Conservation (phyloP, 2,113 vertebrate genomes). For the Elaphurus davidianus region DNA sequence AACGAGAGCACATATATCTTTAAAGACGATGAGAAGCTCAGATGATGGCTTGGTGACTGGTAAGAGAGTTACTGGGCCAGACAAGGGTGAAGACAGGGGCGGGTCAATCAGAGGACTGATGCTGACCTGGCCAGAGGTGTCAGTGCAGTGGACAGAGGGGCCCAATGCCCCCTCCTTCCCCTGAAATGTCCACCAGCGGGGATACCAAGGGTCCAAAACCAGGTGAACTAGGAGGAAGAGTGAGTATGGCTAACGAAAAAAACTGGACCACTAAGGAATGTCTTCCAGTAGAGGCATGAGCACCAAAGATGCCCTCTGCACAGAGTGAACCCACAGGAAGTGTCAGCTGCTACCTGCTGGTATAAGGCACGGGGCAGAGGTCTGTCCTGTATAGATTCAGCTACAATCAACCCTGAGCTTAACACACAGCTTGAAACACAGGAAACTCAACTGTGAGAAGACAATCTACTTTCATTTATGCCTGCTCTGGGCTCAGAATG, state of each 20-base stretch:
- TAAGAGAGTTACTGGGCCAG: background rate
- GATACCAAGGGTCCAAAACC: background rate
- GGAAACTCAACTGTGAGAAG: background rate
- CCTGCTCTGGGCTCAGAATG: background rate
- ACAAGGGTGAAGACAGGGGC: background rate
- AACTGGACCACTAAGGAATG: background rate
- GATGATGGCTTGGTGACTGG: background rate
- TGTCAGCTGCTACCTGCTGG: background rate
- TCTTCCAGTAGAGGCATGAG: background rate
- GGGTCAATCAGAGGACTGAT: background rate
- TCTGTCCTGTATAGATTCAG: background rate
- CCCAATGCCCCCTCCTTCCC: background rate
- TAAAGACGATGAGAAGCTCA: background rate
- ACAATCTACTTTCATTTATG: background rate
- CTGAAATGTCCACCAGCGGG: background rate
- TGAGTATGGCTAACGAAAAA: background rate
- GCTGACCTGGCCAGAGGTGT: background rate
- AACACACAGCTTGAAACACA: background rate
- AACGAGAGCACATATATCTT: background rate
- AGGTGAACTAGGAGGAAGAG: background rate
- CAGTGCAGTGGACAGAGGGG: background rate
- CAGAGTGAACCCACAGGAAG: background rate
- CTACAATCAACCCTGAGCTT: background rate
- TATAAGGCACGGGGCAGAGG: fast-evolving
- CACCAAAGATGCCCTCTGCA: background rate